phyloP scores from a whole-genome alignment of 2,113 vertebrate genomes.

The Clarias macrocephalus region DNA sequence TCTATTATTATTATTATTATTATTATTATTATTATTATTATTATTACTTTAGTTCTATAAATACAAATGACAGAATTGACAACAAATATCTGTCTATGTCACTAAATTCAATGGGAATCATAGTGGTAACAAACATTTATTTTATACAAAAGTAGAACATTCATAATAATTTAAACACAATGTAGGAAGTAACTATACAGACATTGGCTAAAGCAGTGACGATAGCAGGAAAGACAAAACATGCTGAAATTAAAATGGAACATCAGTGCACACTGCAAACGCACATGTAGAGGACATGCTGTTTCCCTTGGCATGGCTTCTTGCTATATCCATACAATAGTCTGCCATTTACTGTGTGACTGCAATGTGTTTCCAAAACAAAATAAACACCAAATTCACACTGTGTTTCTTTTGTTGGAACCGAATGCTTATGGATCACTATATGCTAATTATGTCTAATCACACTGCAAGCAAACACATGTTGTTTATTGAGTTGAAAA shows the following conservation, averaged over 20 bases:
- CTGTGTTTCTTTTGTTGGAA: neutral
- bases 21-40: no score
- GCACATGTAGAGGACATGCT: neutral
- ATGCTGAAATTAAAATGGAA: neutral
- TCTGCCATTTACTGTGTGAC: neutral
- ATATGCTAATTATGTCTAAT: constrained; percentile 6
- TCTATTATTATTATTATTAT: no score
- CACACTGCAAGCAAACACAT: constrained; percentile 2
- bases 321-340: neutral
- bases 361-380: neutral
- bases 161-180: neutral
- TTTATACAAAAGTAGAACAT: neutral
- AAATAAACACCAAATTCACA: neutral
- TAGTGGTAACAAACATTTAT: neutral
- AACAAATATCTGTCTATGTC: neutral
- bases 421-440: neutral
- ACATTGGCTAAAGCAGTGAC: neutral
- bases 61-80: no score
- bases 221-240: neutral
- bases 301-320: constrained; percentile 4
- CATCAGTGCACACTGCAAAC: neutral
- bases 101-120: neutral
- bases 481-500: neutral
- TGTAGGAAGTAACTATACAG: neutral
- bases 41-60: no score